phyloP scores from a whole-genome alignment of 2,113 vertebrate genomes.

The Plectropomus leopardus region DNA sequence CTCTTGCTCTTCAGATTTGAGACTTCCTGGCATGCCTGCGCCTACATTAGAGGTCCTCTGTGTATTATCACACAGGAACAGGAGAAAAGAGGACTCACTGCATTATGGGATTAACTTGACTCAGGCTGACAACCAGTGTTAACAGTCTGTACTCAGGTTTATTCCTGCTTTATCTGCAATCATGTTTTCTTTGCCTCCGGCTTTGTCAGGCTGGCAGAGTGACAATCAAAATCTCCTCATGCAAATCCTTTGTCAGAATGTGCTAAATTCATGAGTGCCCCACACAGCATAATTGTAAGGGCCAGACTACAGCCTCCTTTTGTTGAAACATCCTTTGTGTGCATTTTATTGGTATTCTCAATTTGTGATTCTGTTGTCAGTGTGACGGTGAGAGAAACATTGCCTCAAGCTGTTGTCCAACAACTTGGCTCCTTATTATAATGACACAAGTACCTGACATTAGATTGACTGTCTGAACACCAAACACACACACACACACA shows the following conservation, averaged over 20 bases:
- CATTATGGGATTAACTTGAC: slow-evolving; percentile 45
- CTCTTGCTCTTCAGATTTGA: slow-evolving; percentile 18
- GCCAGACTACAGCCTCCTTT: slow-evolving; percentile 32
- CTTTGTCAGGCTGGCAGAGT: slow-evolving; percentile 31
- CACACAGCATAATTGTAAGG: slow-evolving; percentile 43
- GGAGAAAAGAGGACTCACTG: slow-evolving; percentile 30
- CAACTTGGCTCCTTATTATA: slow-evolving; percentile 36
- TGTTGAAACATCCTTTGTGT: slow-evolving; percentile 41
- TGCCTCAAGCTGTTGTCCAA: slow-evolving; percentile 58
- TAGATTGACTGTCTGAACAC: slow-evolving; percentile 43
- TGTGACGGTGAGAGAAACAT: slow-evolving; percentile 20
- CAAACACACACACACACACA: not conserved
- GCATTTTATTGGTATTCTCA: slow-evolving; percentile 57
- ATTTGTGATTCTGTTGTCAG: slow-evolving; percentile 37
- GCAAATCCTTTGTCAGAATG: slow-evolving; percentile 58
- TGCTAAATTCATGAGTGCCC: slow-evolving; percentile 35
- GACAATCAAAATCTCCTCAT: slow-evolving; percentile 60
- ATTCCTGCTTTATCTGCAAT: slow-evolving; percentile 55
- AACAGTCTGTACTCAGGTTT: slow-evolving; percentile 38
- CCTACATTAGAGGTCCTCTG: slow-evolving; percentile 21
- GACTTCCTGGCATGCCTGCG: slow-evolving; percentile 6
- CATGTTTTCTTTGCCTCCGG: slow-evolving; percentile 42
- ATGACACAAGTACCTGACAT: slow-evolving; percentile 52
- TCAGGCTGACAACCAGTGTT: slow-evolving; percentile 44
- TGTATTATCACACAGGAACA: slow-evolving; percentile 41